These are phyloP conservation scores for Chrysolina oricalcia DNA, from an alignment of 2,888 invertebrate species.

Conservation along the genomic window DNA sequence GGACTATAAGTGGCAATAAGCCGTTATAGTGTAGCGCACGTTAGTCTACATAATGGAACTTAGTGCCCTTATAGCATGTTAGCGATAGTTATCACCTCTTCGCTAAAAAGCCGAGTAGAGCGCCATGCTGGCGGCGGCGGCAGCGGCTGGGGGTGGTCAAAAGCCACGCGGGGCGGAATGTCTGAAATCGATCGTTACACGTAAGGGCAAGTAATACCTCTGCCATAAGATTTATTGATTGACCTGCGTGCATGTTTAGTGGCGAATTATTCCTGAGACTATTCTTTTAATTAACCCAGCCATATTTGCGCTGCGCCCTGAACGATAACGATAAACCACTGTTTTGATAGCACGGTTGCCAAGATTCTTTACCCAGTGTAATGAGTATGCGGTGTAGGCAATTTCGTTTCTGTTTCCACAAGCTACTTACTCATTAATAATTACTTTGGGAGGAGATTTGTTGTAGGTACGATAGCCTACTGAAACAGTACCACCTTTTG, in stretches of 20 bases:
- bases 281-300: conserved; percentile 55
- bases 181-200: conserved; percentile 65
- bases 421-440: too few species aligned
- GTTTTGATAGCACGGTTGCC: conserved; percentile 10
- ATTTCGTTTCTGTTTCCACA: too few species aligned
- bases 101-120: conserved; percentile 64
- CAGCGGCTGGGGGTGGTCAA: conserved; percentile 52
- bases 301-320: conserved; percentile 39
- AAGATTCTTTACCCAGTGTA: neutral
- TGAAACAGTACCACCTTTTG: too few species aligned
- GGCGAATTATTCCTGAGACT: conserved; percentile 54
- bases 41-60: conserved; percentile 67
- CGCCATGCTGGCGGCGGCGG: conserved; percentile 50
- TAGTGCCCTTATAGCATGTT: conserved; percentile 65
- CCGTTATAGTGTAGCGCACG: conserved; percentile 63
- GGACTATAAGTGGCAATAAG: conserved; percentile 50
- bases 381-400: neutral
- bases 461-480: too few species aligned
- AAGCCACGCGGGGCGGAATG: conserved; percentile 47
- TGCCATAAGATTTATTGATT: conserved; percentile 68
- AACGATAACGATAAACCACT: conserved; percentile 20
- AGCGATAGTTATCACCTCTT: conserved; percentile 62
- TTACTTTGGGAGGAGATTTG: too few species aligned
- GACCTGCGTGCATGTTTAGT: conserved; percentile 63
- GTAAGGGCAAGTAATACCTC: conserved; percentile 68